Evolutionary conservation across 2,113 vertebrate species (phyloP).

Genomic region (Corythaixoides concolor): DNA sequence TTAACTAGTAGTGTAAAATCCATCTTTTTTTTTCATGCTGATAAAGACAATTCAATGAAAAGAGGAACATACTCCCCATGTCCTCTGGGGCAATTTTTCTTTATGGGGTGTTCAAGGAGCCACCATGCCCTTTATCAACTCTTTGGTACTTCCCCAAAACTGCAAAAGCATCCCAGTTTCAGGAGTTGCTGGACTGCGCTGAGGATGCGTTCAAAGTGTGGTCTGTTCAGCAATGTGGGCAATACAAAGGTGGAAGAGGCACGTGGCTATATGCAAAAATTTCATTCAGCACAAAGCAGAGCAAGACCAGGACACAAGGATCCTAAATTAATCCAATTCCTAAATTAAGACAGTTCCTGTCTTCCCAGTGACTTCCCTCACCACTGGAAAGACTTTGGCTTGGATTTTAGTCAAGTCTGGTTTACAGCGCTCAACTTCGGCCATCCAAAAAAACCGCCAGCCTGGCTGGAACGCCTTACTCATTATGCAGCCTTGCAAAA

Average conservation of each 20-base stretch:
- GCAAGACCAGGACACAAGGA: background rate
- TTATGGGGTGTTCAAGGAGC: background rate
- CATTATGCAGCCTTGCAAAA: conserved; percentile 32
- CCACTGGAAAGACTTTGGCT: conserved; percentile 24
- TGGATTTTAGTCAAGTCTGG: conserved; percentile 61
- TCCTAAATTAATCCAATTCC: background rate
- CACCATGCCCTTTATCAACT: background rate
- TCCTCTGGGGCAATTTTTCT: background rate
- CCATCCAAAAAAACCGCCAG: background rate
- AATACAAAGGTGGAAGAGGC: background rate
- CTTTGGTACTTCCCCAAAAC: background rate
- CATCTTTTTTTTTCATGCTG: background rate
- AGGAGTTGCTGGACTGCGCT: background rate
- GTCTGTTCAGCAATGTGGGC: background rate
- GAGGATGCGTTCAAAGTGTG: background rate
- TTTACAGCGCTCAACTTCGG: background rate
- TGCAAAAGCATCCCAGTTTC: background rate
- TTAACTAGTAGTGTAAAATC: background rate
- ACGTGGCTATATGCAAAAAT: background rate
- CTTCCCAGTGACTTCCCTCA: background rate
- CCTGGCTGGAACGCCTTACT: background rate
- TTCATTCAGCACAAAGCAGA: background rate
- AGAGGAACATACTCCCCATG: background rate
- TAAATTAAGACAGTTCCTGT: conserved; percentile 1
- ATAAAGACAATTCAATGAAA: background rate